phyloP scores from a whole-genome alignment of 2,888 invertebrate genomes.

The Athalia cordata region DNA sequence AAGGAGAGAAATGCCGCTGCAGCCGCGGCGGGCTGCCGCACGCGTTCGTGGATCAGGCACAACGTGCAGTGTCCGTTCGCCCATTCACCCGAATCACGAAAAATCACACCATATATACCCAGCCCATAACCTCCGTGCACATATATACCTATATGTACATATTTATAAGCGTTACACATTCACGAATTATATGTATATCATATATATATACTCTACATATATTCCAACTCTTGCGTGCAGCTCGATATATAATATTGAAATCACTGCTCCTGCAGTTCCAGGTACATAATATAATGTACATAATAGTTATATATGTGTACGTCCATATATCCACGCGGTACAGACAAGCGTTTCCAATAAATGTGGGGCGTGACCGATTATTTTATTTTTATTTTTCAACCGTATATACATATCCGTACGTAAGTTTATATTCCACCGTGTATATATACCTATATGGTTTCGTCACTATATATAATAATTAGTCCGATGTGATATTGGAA shows the following conservation, averaged over 20 bases:
- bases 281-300: background rate
- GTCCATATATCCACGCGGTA: background rate
- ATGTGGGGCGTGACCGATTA: slow-evolving; percentile 35
- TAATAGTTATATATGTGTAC: background rate
- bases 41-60: slow-evolving; percentile 3
- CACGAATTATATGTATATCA: slow-evolving; percentile 8
- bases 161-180: background rate
- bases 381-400: slow-evolving; percentile 9
- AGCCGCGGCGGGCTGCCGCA: too few species aligned
- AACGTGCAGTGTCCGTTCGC: slow-evolving; percentile 52
- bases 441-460: background rate
- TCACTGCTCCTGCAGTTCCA: too few species aligned
- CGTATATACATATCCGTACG: background rate
- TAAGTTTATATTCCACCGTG: background rate
- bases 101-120: slow-evolving; percentile 57
- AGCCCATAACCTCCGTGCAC: background rate
- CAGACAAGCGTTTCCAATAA: too few species aligned
- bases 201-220: background rate
- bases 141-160: background rate
- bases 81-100: slow-evolving; percentile 72
- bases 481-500: background rate
- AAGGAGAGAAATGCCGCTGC: background rate
- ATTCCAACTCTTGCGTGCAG: slow-evolving; percentile 23
- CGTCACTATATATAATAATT: background rate
- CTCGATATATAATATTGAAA: too few species aligned